Evolutionary conservation across 2,797 vertebrate genomes (phyloP).

Genomic region (Anomalospiza imberbis): DNA sequence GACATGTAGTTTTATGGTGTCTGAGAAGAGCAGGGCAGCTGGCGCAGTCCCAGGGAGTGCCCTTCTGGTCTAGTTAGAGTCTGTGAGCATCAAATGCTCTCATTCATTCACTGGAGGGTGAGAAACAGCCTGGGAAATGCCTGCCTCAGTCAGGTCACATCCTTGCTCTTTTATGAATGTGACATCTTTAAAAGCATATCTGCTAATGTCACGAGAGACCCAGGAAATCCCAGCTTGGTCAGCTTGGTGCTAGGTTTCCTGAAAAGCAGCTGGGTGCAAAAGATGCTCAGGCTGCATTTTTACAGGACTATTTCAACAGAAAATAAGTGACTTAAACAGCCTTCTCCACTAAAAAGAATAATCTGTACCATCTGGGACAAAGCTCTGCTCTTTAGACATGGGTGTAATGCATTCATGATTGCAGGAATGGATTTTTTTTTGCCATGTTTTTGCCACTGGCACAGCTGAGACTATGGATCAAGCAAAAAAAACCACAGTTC

Average conservation of each 20-base stretch:
- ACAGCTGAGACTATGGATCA: background rate
- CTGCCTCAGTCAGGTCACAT: slow-evolving; percentile 19
- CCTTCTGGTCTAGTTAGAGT: slow-evolving; percentile 25
- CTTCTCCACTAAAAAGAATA: too few species aligned
- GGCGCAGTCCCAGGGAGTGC: background rate
- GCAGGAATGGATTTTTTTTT: background rate
- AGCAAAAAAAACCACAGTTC: background rate
- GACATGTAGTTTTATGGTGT: background rate
- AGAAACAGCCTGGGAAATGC: slow-evolving; percentile 43
- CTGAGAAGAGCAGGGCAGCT: background rate
- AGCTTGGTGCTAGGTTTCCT: background rate
- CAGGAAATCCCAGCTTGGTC: background rate
- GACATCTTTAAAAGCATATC: slow-evolving; percentile 18
- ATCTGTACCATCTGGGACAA: background rate
- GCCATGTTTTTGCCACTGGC: background rate
- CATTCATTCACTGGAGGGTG: background rate
- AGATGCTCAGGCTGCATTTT: background rate
- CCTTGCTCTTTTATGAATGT: slow-evolving; percentile 14
- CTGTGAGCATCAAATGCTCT: background rate
- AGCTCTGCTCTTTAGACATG: background rate
- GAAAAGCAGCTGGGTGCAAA: background rate
- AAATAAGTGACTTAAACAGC: background rate
- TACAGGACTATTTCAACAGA: background rate
- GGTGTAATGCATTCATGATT: fast-evolving
- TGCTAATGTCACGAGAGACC: background rate